Base-by-base conservation (phyloP, 37 sponge, comb jelly and placozoan genomes). In the Eunapius fragilis region DNA sequence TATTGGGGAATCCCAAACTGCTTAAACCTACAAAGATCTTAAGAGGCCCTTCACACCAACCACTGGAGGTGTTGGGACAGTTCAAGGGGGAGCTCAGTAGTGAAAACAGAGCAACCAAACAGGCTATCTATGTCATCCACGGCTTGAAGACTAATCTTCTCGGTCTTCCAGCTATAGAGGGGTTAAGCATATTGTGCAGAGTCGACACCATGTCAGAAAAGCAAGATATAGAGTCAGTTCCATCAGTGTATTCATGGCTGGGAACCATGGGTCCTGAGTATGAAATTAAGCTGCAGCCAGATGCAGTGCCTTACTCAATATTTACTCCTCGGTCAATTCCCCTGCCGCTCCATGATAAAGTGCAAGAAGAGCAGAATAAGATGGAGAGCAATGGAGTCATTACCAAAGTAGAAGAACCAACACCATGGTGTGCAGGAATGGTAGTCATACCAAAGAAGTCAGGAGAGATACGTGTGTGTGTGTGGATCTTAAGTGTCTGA, bases 391-490 rank as follows among this genome's bases (percentile, higher is more conserved):
- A 67, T 37, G 89, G 89, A 6, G 76, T 89, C 69, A 89, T 89
- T 33, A 74, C 80, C 68, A 84, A 79, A 36, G 89, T 89, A 25
- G 48, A 73, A 25, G 47, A 84, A 28, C 89, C 89, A 25, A 89
- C 89, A 25, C 47, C 26, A 70, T 89, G 89, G 85, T 89, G 89
- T 35, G 89, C 85, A 48, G 89, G 89, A 27, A 89, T 89, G 84
- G 89, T 84, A 2, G 89, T 82, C 12, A 74, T 78, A 6, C 87
- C 80, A n/a, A 86, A 86, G 32, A 85, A 75, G 71, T 14, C 69
- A 27, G 90, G 86, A 22, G 37, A 31, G 67, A 81, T 90, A 34
- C 70, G 86, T 34, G 81, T 90, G 19, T n/a, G n/a, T 90, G 90
- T 76, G 86, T 90, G 10, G 85, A 90, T 50, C 74, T 86, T 50